A percentile compares a stretch with the other conserved stretches of the same genome.
Evolutionary conservation across 2,888 invertebrate genomes (phyloP).

Genomic region (Barypeithes pellucidus): DNA sequence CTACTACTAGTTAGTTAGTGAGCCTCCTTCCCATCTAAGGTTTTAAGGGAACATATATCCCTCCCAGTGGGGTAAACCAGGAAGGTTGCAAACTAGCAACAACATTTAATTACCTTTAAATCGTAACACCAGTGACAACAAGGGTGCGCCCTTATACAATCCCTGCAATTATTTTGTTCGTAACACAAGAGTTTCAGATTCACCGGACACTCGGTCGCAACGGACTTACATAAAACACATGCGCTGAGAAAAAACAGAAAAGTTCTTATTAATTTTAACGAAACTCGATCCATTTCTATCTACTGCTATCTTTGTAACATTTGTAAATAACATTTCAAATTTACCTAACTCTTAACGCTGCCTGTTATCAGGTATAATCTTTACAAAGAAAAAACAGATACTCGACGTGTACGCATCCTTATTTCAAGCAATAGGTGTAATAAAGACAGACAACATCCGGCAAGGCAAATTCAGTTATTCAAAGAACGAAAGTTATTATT

Average conservation of each 20-base stretch:
- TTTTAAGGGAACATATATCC: too few relatives aligned
- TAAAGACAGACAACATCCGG: not conserved
- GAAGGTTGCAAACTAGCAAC: too few relatives aligned
- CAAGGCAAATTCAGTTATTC: too few relatives aligned
- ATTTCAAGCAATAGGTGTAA: not conserved
- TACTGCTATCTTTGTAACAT: not conserved
- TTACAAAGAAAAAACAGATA: not conserved
- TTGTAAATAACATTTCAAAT: slow-evolving; percentile 4
- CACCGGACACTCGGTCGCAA: slow-evolving; percentile 34
- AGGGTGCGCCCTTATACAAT: slow-evolving; percentile 59
- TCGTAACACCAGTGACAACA: slow-evolving; percentile 63
- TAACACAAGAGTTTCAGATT: slow-evolving; percentile 50
- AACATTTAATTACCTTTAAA: slow-evolving; percentile 58
- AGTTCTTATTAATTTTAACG: not conserved
- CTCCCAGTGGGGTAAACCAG: too few relatives aligned
- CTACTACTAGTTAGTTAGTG: too few relatives aligned
- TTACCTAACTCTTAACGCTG: not conserved
- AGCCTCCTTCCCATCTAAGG: too few relatives aligned
- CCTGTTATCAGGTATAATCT: not conserved
- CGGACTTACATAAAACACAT: not conserved
- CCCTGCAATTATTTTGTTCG: slow-evolving; percentile 59
- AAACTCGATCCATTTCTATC: not conserved
- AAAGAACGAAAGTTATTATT: too few relatives aligned
- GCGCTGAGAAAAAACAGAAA: not conserved
- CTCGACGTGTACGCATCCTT: not conserved